Percentiles rank a stretch among this genome's conserved stretches.
phyloP scores from a whole-genome alignment of 2,113 vertebrate species.

The Pseudolaguvia tuberculata region DNA sequence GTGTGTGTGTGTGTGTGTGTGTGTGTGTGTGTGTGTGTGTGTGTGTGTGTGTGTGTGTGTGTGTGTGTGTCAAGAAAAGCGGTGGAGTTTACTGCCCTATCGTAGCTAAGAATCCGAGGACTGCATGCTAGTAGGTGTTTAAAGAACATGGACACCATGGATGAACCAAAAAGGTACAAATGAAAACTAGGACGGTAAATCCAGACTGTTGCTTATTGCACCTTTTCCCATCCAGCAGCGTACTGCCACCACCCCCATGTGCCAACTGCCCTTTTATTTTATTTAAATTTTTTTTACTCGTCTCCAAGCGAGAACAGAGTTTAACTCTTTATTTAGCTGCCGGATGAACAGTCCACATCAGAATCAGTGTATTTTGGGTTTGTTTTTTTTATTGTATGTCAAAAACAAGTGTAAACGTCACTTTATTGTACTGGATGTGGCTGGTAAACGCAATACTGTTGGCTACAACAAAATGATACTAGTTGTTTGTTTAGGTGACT shows the following conservation, averaged over 20 bases:
- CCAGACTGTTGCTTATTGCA: not conserved
- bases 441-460: too few species aligned
- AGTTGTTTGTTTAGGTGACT: too few species aligned
- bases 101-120: not conserved
- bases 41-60: too few species aligned
- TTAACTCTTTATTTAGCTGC: too few species aligned
- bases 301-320: not conserved
- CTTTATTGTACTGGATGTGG: not conserved
- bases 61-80: too few species aligned
- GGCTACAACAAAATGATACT: too few species aligned
- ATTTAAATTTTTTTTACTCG: not conserved
- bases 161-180: not conserved
- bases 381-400: not conserved
- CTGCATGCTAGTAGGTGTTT: not conserved
- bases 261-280: conserved; percentile 50
- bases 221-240: conserved; percentile 40
- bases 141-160: too few species aligned
- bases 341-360: too few species aligned
- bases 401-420: not conserved
- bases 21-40: too few species aligned
- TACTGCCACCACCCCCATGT: conserved; percentile 58
- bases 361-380: too few species aligned
- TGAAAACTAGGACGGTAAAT: not conserved
- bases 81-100: not conserved
- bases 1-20: too few species aligned